Conservation (phyloP, 2,113 vertebrate genomes). For the Gnathonemus longibarbis region DNA sequence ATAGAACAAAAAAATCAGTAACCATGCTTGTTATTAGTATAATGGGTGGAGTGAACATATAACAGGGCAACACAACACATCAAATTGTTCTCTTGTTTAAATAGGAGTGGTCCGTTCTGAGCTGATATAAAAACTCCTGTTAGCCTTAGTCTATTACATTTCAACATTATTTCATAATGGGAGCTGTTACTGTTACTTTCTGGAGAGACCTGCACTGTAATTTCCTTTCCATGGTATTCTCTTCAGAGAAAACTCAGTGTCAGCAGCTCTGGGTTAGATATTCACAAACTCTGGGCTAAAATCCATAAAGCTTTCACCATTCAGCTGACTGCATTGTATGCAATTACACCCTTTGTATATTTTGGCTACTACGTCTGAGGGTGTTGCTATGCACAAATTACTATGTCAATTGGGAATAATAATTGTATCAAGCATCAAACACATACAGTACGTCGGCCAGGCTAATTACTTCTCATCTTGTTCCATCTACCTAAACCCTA, state of each 20-base stretch:
- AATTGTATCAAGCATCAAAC: neutral
- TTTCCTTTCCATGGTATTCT: neutral
- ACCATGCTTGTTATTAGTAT: neutral
- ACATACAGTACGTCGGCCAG: neutral
- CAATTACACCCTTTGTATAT: neutral
- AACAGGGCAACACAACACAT: neutral
- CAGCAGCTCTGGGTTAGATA: neutral
- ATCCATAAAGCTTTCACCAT: neutral
- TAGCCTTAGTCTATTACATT: neutral
- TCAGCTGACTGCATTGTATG: neutral
- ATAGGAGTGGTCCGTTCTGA: neutral
- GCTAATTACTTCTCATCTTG: neutral
- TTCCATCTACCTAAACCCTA: neutral
- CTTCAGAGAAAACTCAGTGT: neutral
- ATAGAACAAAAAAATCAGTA: neutral
- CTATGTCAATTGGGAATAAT: neutral
- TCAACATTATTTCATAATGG: neutral
- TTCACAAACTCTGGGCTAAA: neutral
- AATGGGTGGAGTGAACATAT: neutral
- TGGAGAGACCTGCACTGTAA: neutral
- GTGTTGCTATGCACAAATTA: neutral
- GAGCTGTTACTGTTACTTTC: neutral
- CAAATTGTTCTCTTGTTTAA: neutral
- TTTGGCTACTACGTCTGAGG: neutral
- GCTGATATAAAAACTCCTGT: neutral